Evolutionary conservation across 2,888 invertebrate genomes (phyloP), one percentile per base, ranked within the genome.

Genomic region (Lithophane semibrunnea): DNA sequence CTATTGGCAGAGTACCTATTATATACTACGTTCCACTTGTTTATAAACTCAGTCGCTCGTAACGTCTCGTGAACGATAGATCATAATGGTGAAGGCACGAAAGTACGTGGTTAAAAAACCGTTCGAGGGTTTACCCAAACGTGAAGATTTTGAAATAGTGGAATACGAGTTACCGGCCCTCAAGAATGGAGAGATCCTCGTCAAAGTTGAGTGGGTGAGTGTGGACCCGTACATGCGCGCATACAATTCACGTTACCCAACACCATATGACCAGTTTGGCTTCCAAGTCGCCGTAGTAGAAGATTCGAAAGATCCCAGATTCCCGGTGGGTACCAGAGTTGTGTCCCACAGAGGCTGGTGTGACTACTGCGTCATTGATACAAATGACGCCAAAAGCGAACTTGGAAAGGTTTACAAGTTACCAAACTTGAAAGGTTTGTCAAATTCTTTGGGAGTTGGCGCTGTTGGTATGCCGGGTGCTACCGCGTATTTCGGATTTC

Each of bases 401-500:
- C 4, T 54, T 0, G 88, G 90, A 7, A 85, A 64, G 68, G 75
- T 92, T 13, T 94, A 94, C 88, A 92, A 93, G 72, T 79, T 98
- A 52, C 97, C 97, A 0, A 97, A 97, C 83, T 89, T 98, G 69
- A 97, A 97, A 80, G 95, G 96, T 0, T 77, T 95, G 8, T 89
- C 98, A 0, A 84, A 93, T 2, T 98, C 98, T 0, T 92, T 97
- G n/a, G 97, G 95, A 13, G 88, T 98, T 1, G 98, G 98, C 42
- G 95, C 97, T 8, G 92, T 98, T 9, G 98, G 98, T 79, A 98
- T 98, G 97, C 97, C 98, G 9, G 98, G 98, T 96, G 97, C 97
- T 61, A 97, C 98, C 0, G 98, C 98, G 0, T 98, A 98, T 90
- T 98, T 98, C 90, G 98, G 98, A n/a, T 95, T 98, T 10, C 87